A percentile compares a stretch with the other conserved stretches of the same genome.
phyloP scores from a whole-genome alignment of 2,797 vertebrate species.

The Pantherophis alleghaniensis region DNA sequence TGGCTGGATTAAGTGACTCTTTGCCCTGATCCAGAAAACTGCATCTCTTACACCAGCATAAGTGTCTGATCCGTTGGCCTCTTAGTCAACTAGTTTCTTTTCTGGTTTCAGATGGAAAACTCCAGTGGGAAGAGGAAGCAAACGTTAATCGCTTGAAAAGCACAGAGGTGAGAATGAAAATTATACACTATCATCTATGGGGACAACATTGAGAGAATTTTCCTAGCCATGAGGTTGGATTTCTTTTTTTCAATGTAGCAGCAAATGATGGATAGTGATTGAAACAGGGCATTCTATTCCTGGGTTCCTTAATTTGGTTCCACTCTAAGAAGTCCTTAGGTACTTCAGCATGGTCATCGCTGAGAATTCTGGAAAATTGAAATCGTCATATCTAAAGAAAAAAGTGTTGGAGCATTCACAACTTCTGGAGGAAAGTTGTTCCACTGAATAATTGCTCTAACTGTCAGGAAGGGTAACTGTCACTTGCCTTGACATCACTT shows the following conservation, averaged over 20 bases:
- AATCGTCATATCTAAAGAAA: neutral
- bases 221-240: neutral
- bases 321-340: neutral
- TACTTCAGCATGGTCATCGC: neutral
- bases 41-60: neutral
- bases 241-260: too few species aligned
- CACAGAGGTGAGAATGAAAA: slow-evolving; percentile 77
- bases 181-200: neutral
- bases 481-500: neutral
- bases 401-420: too few species aligned
- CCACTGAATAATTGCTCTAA: too few species aligned
- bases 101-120: slow-evolving; percentile 81
- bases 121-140: slow-evolving; percentile 92
- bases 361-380: neutral
- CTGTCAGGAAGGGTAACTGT: too few species aligned
- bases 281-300: neutral
- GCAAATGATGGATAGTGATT: neutral
- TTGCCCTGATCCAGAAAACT: neutral
- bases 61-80: too few species aligned
- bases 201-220: neutral
- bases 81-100: neutral
- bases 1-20: too few species aligned
- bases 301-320: neutral
- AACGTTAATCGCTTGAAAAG: slow-evolving; percentile 85
- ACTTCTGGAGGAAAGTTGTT: too few species aligned